phyloP scores from a whole-genome alignment of 2,797 vertebrate species.

The Paedocypris micromegethes region DNA sequence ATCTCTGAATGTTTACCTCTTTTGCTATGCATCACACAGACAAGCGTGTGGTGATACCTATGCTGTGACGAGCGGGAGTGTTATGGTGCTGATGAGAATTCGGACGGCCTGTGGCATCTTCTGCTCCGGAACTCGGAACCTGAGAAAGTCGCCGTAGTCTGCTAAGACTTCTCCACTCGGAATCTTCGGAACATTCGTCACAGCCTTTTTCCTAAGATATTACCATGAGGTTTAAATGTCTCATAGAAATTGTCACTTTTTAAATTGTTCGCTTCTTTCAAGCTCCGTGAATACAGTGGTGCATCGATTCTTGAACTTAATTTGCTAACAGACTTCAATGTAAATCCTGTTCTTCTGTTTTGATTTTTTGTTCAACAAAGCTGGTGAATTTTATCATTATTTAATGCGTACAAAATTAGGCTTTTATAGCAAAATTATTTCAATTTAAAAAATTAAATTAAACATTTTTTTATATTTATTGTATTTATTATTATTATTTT shows the following conservation, averaged over 20 bases:
- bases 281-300: background rate
- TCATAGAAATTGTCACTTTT: background rate
- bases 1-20: background rate
- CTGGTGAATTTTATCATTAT: too few species aligned
- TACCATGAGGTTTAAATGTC: constrained; percentile 7
- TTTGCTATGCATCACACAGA: too few species aligned
- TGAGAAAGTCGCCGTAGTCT: constrained; percentile 48
- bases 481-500: too few species aligned
- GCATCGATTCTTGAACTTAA: too few species aligned
- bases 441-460: too few species aligned
- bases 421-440: too few species aligned
- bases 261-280: background rate
- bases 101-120: constrained; percentile 47
- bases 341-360: too few species aligned
- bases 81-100: constrained; percentile 51
- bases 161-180: constrained; percentile 44
- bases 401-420: too few species aligned
- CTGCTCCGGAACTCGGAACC: constrained; percentile 45
- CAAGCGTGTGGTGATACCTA: constrained; percentile 53
- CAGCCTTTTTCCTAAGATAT: constrained; percentile 50
- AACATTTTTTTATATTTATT: too few species aligned
- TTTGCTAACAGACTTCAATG: too few species aligned
- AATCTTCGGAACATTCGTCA: constrained; percentile 64
- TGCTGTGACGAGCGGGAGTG: constrained; percentile 58
- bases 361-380: too few species aligned